Conservation (phyloP, 1,140 invertebrate genomes). For the Bathynomus jamesi region DNA sequence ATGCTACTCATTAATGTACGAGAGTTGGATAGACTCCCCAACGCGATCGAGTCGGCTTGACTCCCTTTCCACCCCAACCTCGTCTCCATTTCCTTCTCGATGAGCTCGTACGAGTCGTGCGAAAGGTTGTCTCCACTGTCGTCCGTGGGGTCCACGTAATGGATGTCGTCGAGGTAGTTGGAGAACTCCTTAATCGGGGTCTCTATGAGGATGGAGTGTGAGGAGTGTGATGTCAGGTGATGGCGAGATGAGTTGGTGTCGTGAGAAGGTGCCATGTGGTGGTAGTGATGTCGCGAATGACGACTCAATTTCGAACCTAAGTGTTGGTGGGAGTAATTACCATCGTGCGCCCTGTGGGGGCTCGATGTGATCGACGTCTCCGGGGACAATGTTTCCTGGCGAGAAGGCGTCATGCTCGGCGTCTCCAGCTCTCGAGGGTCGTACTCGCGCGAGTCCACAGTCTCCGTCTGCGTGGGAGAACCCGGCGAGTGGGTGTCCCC, state of each 20-base stretch:
- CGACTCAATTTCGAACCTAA: conserved; percentile 19
- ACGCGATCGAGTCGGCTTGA: not conserved
- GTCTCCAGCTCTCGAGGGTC: conserved; percentile 36
- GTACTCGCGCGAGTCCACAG: conserved; percentile 38
- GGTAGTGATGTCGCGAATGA: conserved; percentile 18
- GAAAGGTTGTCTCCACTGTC: conserved; percentile 66
- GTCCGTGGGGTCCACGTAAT: conserved; percentile 26
- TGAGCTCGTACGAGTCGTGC: conserved; percentile 77
- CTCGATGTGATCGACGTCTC: conserved; percentile 40
- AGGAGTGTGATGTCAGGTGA: conserved; percentile 18
- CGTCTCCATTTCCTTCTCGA: conserved; percentile 48
- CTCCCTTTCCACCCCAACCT: not conserved
- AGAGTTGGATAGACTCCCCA: too few species aligned
- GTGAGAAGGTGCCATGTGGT: conserved; percentile 26
- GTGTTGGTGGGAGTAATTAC: conserved; percentile 25
- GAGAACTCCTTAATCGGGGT: conserved; percentile 17
- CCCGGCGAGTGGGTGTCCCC: conserved; percentile 36
- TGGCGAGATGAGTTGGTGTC: conserved; percentile 24
- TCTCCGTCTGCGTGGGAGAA: conserved; percentile 36
- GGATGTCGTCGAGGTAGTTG: conserved; percentile 19
- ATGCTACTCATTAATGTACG: too few species aligned
- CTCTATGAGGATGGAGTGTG: conserved; percentile 21
- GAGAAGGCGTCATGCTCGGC: conserved; percentile 30
- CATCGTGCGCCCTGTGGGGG: conserved; percentile 38
- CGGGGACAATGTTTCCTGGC: conserved; percentile 39